phyloP scores from a whole-genome alignment of 2,797 vertebrate species.

The Arctocebus calabarensis region DNA sequence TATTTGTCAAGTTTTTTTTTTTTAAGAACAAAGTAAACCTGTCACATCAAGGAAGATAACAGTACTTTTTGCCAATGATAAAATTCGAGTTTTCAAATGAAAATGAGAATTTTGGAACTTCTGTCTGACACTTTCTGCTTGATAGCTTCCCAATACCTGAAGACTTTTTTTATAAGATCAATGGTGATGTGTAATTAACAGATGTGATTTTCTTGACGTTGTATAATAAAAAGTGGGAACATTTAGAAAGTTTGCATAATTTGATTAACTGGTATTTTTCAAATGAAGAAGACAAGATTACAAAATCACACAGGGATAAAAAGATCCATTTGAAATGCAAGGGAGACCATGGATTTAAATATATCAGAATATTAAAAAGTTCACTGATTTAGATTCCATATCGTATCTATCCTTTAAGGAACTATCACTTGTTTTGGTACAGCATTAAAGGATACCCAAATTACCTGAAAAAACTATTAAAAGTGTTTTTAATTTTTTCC shows the following conservation, averaged over 20 bases:
- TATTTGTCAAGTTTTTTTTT: background rate
- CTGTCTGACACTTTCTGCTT: background rate
- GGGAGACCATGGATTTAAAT: background rate
- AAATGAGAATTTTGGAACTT: constrained; percentile 19
- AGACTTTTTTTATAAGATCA: background rate
- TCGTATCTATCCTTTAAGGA: background rate
- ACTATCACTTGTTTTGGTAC: background rate
- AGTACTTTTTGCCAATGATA: constrained; percentile 22
- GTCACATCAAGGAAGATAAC: background rate
- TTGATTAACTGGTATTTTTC: constrained; percentile 29
- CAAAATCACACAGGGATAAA: constrained; percentile 19
- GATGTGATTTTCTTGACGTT: background rate
- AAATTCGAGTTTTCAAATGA: constrained; percentile 25
- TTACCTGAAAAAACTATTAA: constrained; percentile 36
- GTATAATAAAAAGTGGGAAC: background rate
- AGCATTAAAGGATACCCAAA: background rate
- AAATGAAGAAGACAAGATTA: constrained; percentile 42
- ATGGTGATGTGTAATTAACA: background rate
- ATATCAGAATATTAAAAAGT: background rate
- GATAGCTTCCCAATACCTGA: background rate
- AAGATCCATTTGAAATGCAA: background rate
- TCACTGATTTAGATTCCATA: background rate
- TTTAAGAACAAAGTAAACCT: constrained; percentile 39
- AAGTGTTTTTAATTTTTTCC: background rate
- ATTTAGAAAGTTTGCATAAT: constrained; percentile 18